Percentiles rank a stretch among this genome's conserved stretches.
Evolutionary conservation across 2,113 vertebrate genomes (phyloP).

Genomic region (Charina bottae): DNA sequence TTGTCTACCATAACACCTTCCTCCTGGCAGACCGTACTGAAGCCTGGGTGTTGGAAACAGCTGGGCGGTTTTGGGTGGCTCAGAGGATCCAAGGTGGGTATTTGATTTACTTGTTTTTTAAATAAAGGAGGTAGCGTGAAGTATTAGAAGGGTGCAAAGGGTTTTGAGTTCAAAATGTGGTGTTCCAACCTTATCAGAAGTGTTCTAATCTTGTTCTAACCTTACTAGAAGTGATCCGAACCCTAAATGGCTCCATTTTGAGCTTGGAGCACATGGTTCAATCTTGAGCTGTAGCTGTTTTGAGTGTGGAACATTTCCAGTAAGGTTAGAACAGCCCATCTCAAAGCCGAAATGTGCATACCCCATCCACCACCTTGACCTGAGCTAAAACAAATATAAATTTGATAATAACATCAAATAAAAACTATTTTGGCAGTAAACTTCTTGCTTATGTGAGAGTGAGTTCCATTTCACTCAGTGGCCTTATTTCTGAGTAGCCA

Average conservation of each 20-base stretch:
- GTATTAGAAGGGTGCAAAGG: neutral
- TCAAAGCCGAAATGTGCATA: neutral
- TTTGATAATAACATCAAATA: neutral
- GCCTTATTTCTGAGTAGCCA: neutral
- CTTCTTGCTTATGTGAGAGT: neutral
- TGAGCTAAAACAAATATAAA: neutral
- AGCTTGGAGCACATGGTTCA: neutral
- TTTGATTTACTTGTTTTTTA: neutral
- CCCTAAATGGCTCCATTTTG: neutral
- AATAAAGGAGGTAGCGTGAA: neutral
- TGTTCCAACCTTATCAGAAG: neutral
- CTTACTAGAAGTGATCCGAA: neutral
- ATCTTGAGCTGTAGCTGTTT: neutral
- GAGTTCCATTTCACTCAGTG: neutral
- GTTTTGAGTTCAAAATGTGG: neutral
- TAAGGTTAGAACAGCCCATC: neutral
- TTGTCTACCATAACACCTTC: slow-evolving; percentile 95
- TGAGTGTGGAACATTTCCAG: neutral
- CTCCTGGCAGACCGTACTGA: slow-evolving; percentile 87
- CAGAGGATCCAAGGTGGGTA: slow-evolving; percentile 83
- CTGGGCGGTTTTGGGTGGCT: slow-evolving; percentile 88
- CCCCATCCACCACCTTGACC: neutral
- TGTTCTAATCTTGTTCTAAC: neutral
- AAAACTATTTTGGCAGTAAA: neutral
- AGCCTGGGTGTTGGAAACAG: slow-evolving; percentile 93